Evolutionary conservation across 1,140 invertebrate genomes (phyloP).

Genomic region (Lepidurus arcticus): DNA sequence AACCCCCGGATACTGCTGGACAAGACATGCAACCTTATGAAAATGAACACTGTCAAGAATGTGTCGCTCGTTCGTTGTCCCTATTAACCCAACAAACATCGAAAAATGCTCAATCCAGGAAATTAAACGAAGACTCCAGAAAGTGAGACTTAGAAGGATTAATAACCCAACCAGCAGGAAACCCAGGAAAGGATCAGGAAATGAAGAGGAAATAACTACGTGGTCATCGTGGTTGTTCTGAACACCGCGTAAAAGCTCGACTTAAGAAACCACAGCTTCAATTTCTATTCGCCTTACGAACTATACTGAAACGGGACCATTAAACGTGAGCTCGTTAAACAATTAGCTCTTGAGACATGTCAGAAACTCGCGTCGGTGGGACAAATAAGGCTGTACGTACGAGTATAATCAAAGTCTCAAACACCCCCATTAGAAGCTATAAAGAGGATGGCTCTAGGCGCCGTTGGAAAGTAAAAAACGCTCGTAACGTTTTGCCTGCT

Average conservation of each 20-base stretch:
- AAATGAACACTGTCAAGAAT: no score
- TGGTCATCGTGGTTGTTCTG: neutral
- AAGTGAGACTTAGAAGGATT: neutral
- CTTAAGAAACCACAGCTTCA: no score
- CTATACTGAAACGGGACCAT: neutral
- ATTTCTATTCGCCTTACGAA: neutral
- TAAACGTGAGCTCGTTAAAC: neutral
- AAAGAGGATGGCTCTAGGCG: neutral
- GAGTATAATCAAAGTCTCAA: neutral
- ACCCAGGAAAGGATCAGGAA: neutral
- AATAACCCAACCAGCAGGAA: neutral
- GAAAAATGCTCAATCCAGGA: neutral
- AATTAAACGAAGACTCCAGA: neutral
- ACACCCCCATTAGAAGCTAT: neutral
- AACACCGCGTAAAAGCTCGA: neutral
- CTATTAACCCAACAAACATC: no score
- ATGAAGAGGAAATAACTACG: neutral
- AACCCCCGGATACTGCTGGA: no score
- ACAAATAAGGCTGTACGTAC: neutral
- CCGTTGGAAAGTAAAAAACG: conserved; percentile 2
- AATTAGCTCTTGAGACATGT: neutral
- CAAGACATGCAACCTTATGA: no score
- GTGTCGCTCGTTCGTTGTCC: no score
- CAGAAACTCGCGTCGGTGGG: neutral
- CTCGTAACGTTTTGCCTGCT: conserved; percentile 23